Conservation (phyloP, 2,888 invertebrate species). For the Bombylius discolor region DNA sequence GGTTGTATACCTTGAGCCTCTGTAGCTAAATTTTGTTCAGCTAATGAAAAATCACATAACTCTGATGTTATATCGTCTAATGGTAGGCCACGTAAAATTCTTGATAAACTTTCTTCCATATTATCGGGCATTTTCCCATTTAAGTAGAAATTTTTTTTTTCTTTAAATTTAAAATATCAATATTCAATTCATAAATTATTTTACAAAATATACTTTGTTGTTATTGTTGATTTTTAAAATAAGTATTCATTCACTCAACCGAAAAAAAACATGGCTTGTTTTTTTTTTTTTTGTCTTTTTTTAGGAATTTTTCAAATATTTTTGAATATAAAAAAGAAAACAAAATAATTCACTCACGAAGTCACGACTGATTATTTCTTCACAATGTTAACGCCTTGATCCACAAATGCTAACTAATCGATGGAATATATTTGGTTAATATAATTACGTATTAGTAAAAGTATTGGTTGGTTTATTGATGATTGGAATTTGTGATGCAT, state of each 20-base stretch:
- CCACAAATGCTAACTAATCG: conserved; percentile 1
- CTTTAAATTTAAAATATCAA: too few relatives aligned
- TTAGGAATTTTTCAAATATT: too few relatives aligned
- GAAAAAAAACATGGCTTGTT: too few relatives aligned
- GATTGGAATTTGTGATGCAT: conserved; percentile 5
- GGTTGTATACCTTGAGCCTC: conserved; percentile 77
- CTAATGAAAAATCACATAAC: conserved; percentile 71
- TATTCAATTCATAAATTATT: too few relatives aligned
- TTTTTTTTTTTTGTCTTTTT: too few relatives aligned
- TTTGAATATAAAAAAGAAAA: too few relatives aligned
- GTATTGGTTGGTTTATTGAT: background rate
- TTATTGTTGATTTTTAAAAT: too few relatives aligned
- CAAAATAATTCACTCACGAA: too few relatives aligned
- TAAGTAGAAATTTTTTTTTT: background rate
- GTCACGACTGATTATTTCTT: background rate
- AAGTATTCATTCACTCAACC: too few relatives aligned
- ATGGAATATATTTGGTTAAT: too few relatives aligned
- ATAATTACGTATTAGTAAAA: too few relatives aligned
- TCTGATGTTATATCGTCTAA: conserved; percentile 57
- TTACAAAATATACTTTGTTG: too few relatives aligned
- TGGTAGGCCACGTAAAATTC: conserved; percentile 52
- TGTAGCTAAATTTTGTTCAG: conserved; percentile 71
- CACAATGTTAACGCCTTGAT: conserved; percentile 4
- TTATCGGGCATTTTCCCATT: conserved; percentile 12
- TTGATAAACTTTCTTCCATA: conserved; percentile 32